A percentile compares a stretch with the other conserved stretches of the same genome.
These are phyloP conservation scores for Encarsia formosa DNA, from an alignment of 2,888 invertebrate species.

Conservation along the genomic window DNA sequence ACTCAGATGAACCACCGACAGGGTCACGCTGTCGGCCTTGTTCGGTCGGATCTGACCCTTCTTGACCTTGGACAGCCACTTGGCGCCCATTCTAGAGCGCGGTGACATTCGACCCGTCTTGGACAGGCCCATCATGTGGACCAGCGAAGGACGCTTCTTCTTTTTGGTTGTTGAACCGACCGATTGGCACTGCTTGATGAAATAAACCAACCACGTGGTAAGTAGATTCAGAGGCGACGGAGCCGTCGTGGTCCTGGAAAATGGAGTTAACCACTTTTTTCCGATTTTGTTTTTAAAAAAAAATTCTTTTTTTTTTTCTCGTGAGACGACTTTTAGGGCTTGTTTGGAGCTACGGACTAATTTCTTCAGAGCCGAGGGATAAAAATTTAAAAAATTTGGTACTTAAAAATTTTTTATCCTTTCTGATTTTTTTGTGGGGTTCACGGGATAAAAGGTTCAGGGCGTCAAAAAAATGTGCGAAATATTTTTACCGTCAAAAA, in stretches of 20 bases:
- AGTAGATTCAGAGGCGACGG: slow-evolving; percentile 71
- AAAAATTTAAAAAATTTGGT: too few relatives aligned
- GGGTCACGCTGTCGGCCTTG: slow-evolving; percentile 60
- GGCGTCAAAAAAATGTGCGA: too few relatives aligned
- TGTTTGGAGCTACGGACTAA: too few relatives aligned
- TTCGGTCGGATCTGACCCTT: slow-evolving; percentile 53
- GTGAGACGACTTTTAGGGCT: too few relatives aligned
- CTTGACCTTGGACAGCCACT: slow-evolving; percentile 54
- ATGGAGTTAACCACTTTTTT: too few relatives aligned
- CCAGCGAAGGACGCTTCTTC: slow-evolving; percentile 52
- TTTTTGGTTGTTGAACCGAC: slow-evolving; percentile 51
- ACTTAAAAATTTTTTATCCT: too few relatives aligned
- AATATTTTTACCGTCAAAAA: too few relatives aligned
- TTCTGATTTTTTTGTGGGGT: too few relatives aligned
- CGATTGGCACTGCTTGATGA: slow-evolving; percentile 53
- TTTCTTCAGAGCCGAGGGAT: too few relatives aligned
- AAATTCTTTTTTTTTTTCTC: too few relatives aligned
- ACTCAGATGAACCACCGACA: slow-evolving; percentile 79
- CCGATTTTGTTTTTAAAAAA: too few relatives aligned
- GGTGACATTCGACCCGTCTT: slow-evolving; percentile 51
- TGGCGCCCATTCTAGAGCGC: slow-evolving; percentile 54
- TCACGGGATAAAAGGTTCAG: too few relatives aligned
- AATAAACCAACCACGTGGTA: slow-evolving; percentile 59
- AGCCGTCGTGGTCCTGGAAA: slow-evolving; percentile 62
- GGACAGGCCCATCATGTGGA: slow-evolving; percentile 54